phyloP scores from a whole-genome alignment of 2,113 vertebrate species.

The Prunella fulvescens region DNA sequence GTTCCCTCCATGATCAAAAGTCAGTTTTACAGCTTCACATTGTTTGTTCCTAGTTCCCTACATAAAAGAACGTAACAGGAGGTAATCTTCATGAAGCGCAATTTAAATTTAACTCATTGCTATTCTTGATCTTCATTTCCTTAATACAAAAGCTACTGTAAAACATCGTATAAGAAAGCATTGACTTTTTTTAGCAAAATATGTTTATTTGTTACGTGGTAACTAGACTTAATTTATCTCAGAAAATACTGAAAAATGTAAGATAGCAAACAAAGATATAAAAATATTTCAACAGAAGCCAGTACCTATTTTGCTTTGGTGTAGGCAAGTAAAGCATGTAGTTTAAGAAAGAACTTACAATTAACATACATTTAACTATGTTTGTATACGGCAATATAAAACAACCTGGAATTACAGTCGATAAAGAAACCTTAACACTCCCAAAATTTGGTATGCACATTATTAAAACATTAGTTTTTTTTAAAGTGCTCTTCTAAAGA shows the following conservation, averaged over 20 bases:
- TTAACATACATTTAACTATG: neutral
- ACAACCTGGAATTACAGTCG: neutral
- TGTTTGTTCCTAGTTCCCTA: neutral
- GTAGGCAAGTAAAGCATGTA: neutral
- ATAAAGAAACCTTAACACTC: neutral
- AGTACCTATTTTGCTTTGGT: neutral
- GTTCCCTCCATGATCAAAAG: neutral
- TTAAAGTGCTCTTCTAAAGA: neutral
- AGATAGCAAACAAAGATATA: neutral
- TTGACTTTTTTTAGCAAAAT: neutral
- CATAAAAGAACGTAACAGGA: neutral
- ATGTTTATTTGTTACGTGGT: neutral
- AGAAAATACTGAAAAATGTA: neutral
- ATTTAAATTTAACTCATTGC: neutral
- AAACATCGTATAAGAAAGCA: neutral
- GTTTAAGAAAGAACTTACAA: neutral
- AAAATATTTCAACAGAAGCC: neutral
- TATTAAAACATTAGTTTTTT: neutral
- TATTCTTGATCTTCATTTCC: neutral
- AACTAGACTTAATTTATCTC: neutral
- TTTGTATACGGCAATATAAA: neutral
- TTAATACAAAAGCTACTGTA: neutral
- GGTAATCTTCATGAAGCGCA: neutral
- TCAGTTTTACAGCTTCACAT: conserved; percentile 1
- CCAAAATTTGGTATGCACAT: neutral